Conservation (phyloP, 2,113 vertebrate genomes). For the Emydura subglobosa region DNA sequence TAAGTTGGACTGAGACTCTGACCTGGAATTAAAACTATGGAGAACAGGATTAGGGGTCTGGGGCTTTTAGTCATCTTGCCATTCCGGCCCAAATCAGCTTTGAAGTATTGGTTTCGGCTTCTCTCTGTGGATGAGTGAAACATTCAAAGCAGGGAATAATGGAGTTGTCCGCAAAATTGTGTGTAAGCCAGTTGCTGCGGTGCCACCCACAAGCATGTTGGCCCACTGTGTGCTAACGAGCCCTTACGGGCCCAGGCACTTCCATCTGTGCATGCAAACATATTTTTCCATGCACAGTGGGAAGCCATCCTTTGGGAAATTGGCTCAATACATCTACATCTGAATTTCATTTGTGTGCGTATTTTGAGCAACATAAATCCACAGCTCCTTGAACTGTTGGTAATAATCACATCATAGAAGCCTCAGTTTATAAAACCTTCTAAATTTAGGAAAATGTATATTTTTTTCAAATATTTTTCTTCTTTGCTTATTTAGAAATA, state of each 20-base stretch:
- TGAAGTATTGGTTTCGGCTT: not conserved
- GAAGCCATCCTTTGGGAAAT: conserved; percentile 43
- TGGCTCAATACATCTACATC: not conserved
- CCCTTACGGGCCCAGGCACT: not conserved
- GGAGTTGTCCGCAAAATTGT: not conserved
- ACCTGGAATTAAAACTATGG: not conserved
- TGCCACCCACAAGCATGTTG: not conserved
- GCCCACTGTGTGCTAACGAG: not conserved
- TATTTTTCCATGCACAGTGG: not conserved
- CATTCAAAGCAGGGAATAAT: not conserved
- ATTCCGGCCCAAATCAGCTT: not conserved
- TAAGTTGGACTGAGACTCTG: not conserved
- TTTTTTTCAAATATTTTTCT: conserved; percentile 63
- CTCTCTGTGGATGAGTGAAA: not conserved
- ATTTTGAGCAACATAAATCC: conserved; percentile 23
- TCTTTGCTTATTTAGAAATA: conserved; percentile 67
- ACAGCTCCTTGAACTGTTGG: conserved; percentile 11
- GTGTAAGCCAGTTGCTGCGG: not conserved
- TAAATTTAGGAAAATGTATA: conserved; percentile 69
- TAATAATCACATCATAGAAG: conserved; percentile 50
- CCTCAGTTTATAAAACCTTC: conserved; percentile 53
- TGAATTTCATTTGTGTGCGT: not conserved
- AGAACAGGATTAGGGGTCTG: not conserved
- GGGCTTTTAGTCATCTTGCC: not conserved
- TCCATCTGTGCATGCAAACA: conserved; percentile 9